A percentile compares a stretch with the other conserved stretches of the same genome.
Evolutionary conservation across 2,888 invertebrate species (phyloP).

Genomic region (Pollenia labialis): DNA sequence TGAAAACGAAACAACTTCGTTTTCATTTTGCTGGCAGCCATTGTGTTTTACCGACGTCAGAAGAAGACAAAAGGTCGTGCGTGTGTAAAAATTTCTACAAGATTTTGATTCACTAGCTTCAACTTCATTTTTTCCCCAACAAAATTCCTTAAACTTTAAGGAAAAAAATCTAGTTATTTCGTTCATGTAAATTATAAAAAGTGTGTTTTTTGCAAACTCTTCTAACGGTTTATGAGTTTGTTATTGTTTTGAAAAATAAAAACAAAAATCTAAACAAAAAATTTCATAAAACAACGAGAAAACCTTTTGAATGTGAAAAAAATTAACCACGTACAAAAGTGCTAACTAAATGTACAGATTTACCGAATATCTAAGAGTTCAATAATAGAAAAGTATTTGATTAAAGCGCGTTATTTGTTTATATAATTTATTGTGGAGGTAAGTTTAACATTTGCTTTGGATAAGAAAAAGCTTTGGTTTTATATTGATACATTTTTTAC

Average conservation of each 20-base stretch:
- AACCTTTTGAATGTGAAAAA: neutral
- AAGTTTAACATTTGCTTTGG: conserved; percentile 45
- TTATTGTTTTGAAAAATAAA: conserved; percentile 69
- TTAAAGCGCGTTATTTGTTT: conserved; percentile 25
- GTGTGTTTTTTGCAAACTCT: conserved; percentile 65
- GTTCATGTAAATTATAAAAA: conserved; percentile 75
- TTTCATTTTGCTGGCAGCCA: conserved; percentile 75
- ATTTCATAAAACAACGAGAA: conserved; percentile 13
- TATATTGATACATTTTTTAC: neutral
- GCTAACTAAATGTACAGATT: neutral
- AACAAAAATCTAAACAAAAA: conserved; percentile 69
- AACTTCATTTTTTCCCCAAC: conserved; percentile 76
- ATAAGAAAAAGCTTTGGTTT: conserved; percentile 43
- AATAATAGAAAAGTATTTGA: neutral
- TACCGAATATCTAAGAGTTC: neutral
- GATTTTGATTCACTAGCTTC: conserved; percentile 73
- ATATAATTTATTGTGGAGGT: conserved; percentile 43
- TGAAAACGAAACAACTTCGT: conserved; percentile 73
- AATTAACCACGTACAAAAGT: conserved; percentile 5
- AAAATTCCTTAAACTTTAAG: conserved; percentile 61
- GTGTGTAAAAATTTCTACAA: conserved; percentile 56
- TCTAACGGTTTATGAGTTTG: conserved; percentile 72
- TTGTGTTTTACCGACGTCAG: conserved; percentile 79
- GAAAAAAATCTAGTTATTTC: conserved; percentile 82
- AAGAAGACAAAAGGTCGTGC: conserved; percentile 80